These are phyloP conservation scores for Osmerus mordax DNA, from an alignment of 2,113 vertebrate species.

Conservation along the genomic window DNA sequence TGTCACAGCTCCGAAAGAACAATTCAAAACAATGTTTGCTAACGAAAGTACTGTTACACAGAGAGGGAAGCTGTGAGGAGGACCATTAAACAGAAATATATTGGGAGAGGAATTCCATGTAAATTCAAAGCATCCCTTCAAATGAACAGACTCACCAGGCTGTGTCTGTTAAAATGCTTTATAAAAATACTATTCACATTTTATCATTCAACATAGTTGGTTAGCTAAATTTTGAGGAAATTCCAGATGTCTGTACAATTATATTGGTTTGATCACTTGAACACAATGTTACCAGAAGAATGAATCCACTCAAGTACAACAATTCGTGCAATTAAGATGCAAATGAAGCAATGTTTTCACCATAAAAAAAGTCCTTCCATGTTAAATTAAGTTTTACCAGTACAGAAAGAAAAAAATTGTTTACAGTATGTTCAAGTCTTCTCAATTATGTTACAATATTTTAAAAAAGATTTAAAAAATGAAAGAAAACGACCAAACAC, in stretches of 20 bases:
- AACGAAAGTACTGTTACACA: too few relatives aligned
- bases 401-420: conserved; percentile 21
- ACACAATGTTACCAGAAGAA: conserved; percentile 15
- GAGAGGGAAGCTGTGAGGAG: conserved; percentile 59
- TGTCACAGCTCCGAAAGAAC: conserved; percentile 9
- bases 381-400: conserved; percentile 30
- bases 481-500: not conserved
- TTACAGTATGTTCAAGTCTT: conserved; percentile 26
- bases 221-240: conserved; percentile 65
- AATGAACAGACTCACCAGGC: conserved; percentile 89
- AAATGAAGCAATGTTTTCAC: not conserved
- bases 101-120: conserved; percentile 54
- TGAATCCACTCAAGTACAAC: conserved; percentile 11
- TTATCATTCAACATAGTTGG: conserved; percentile 86
- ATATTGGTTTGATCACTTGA: conserved; percentile 42
- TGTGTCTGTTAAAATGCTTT: conserved; percentile 84
- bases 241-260: conserved; percentile 63
- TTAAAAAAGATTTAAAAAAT: conserved; percentile 10
- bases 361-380: not conserved
- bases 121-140: conserved; percentile 66
- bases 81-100: conserved; percentile 79
- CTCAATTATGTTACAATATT: conserved; percentile 11
- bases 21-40: too few relatives aligned
- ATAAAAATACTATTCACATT: conserved; percentile 99
- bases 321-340: conserved; percentile 55